Evolutionary conservation across 2,797 vertebrate species (phyloP), one percentile per base, ranked within the genome.

Genomic region (Cichlasoma orientale): DNA sequence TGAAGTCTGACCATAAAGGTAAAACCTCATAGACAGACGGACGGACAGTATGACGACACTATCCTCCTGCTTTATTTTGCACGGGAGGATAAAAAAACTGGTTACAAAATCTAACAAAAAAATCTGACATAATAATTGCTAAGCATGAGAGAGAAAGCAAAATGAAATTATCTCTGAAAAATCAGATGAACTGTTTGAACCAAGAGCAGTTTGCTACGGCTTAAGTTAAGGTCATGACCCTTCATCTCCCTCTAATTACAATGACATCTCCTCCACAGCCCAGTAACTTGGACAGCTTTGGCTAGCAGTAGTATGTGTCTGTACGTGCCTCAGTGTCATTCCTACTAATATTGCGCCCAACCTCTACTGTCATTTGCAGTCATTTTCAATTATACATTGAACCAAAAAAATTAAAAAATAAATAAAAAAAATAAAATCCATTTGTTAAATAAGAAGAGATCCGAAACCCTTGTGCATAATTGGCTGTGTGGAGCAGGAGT

Each of bases 141-240:
- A 63, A 58, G 57, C 27, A 56, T 21, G 57, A 85, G 82, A 75
- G 74, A 74, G 70, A 76, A 50, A 77, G 69, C 41, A 78, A 78
- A 88, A 82, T 72, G 61, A 87, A 90, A 83, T 80, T 52, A 76
- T 77, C 72, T 75, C 63, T 84, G 81, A 88, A 91, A 89, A 78
- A 87, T 36, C 82, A 87, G 90, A 93, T 90, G 84, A 91, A 80
- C 82, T 80, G 82, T 84, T 88, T 88, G 84, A 90, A 92, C 86
- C 91, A 90, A 88, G 58, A 90, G 84, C 85, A 92, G 90, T 87
- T 87, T 92, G 55, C 86, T 90, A 82, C 47, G 87, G 90, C 83
- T 89, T 92, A 16, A 29, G 70, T 86, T 74, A 78, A 85, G 91
- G 88, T 91, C 90, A 86, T 74, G 91, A 92, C 88, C 89, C 75